Base-by-base conservation (phyloP, 2,797 vertebrate genomes). In the Labeo calbasu region DNA sequence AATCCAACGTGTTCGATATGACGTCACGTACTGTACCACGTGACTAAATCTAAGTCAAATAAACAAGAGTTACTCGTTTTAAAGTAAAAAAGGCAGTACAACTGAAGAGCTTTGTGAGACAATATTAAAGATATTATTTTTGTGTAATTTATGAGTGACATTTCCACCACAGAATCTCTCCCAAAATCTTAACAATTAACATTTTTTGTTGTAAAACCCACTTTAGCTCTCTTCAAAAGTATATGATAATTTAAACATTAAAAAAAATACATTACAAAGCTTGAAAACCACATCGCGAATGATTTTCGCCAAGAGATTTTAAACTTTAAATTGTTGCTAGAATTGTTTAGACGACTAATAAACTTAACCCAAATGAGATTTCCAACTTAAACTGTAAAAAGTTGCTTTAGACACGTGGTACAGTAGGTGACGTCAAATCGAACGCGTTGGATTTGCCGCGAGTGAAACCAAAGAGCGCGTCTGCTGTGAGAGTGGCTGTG, bases 1-100 rank as follows among this genome's bases (percentile, higher is more conserved):
- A 73, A 77, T 84, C 85, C 85, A 84, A 63, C 77, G 87, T 1
- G 84, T 82, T 79, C 83, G 36, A 23, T 78, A 84, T 86, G 81
- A 86, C 86, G 86, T 86, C 81, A 88, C 68, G 1, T 25, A 5
- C 51, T 1, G 1, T 61, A 21, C 19, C 77, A 79, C 77, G 46
- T 79, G 77, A 11, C 36, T 1, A 28, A 19, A 28, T 59, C 13
- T 3, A 15, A 70, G 5, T 4, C 21, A 70, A 70, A 46, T 46
- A 69, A 68, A 68, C 10, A 21, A 21, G 1, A 12, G 65, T 68
- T 68, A 6, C 36, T 69, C 21, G 23, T 69, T n/a, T 43, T 43
- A 0, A 5, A 6, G 19, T 68, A 19, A 43, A 6, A 68, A n/a
- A 10, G 21, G 10, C n/a, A 11, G 55, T n/a, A 23, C n/a, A 23